Evolutionary conservation across 2,113 vertebrate genomes (phyloP).

Genomic region (Chionodraco myersi): DNA sequence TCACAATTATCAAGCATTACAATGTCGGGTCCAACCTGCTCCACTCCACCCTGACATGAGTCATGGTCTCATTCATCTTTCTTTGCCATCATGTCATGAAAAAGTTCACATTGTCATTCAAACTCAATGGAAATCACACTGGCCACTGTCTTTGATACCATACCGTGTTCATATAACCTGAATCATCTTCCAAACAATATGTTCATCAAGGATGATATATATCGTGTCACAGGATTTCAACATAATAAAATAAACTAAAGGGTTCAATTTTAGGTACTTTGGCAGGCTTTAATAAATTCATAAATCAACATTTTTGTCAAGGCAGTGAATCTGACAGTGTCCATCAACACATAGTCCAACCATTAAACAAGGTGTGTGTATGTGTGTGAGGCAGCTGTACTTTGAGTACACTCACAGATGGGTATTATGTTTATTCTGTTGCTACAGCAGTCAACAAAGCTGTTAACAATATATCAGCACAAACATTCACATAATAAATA

Average conservation of each 20-base stretch:
- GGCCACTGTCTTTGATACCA: neutral
- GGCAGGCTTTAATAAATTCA: conserved; percentile 12
- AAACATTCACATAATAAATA: too few relatives aligned
- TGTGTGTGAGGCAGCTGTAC: neutral
- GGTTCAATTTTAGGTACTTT: neutral
- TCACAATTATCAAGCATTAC: too few relatives aligned
- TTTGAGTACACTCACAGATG: neutral
- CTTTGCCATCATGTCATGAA: conserved; percentile 23
- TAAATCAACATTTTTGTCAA: conserved; percentile 9
- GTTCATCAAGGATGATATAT: conserved; percentile 8
- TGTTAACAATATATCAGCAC: too few relatives aligned
- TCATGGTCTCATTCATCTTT: too few relatives aligned
- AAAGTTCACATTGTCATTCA: conserved; percentile 19
- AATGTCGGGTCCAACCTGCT: too few relatives aligned
- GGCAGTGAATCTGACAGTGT: conserved; percentile 12
- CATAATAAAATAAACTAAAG: neutral
- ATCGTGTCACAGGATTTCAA: conserved; percentile 6
- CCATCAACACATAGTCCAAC: conserved; percentile 7
- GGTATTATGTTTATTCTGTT: too few relatives aligned
- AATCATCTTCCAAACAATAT: neutral
- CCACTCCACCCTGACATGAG: too few relatives aligned
- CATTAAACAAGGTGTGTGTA: neutral
- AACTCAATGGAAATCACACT: conserved; percentile 1
- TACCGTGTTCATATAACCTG: neutral
- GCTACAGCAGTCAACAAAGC: too few relatives aligned